Conservation (phyloP, 2,888 invertebrate species). For the Folsomia candida region DNA sequence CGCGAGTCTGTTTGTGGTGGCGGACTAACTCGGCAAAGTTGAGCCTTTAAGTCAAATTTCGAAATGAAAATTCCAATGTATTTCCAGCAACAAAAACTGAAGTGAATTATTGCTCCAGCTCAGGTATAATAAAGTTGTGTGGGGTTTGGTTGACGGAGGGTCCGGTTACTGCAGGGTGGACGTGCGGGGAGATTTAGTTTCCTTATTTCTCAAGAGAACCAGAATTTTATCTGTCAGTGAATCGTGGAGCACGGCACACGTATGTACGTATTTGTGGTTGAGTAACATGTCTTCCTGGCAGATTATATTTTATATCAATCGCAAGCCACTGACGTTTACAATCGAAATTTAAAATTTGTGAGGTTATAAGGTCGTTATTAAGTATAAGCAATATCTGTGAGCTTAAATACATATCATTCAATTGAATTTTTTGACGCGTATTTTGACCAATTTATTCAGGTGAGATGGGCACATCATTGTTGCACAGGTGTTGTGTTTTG, state of each 20-base stretch:
- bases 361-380: too few species aligned
- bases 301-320: not conserved
- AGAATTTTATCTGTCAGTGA: not conserved
- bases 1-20: not conserved
- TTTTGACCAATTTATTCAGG: too few species aligned
- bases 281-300: not conserved
- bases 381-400: too few species aligned
- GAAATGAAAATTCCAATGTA: not conserved
- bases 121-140: not conserved
- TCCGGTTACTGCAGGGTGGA: not conserved
- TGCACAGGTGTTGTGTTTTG: too few species aligned
- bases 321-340: too few species aligned
- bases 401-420: too few species aligned
- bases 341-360: too few species aligned
- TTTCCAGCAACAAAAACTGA: not conserved
- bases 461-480: too few species aligned
- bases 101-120: not conserved
- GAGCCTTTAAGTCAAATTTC: not conserved
- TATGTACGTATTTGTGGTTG: not conserved
- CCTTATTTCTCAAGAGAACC: slow-evolving; percentile 1
- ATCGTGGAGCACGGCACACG: not conserved
- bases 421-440: too few species aligned
- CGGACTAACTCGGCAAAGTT: not conserved
- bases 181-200: not conserved
- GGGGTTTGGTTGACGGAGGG: not conserved